Conservation (phyloP, 2,888 invertebrate species). For the Sialis lutaria region DNA sequence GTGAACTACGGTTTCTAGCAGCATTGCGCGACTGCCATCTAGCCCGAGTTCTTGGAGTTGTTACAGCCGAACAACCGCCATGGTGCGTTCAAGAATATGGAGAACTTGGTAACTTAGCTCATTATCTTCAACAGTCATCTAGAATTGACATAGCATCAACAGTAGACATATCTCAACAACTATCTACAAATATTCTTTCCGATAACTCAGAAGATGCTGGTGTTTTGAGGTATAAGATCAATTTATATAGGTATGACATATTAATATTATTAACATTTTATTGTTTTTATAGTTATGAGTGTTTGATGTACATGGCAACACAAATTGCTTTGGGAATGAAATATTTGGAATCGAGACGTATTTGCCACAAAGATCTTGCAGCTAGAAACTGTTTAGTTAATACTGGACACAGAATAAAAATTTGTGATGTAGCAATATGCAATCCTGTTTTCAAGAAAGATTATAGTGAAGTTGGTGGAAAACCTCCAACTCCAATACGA, state of each 20-base stretch:
- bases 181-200: not conserved
- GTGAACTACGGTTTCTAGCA: constrained; percentile 51
- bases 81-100: constrained; percentile 59
- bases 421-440: constrained; percentile 44
- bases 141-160: constrained; percentile 4
- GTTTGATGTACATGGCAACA: constrained; percentile 51
- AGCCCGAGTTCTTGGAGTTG: constrained; percentile 42
- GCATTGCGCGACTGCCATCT: constrained; percentile 48
- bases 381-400: constrained; percentile 46
- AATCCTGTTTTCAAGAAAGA: constrained; percentile 42
- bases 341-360: constrained; percentile 59
- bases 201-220: constrained; percentile 22
- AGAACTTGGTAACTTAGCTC: constrained; percentile 55
- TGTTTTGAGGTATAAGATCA: constrained; percentile 1
- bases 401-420: constrained; percentile 39
- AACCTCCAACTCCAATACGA: constrained; percentile 40
- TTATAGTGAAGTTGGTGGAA: constrained; percentile 42
- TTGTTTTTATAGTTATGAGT: constrained; percentile 36
- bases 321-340: constrained; percentile 68
- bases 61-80: constrained; percentile 37
- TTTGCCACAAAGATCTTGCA: constrained; percentile 64
- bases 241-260: not conserved
- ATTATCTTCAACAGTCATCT: constrained; percentile 32
- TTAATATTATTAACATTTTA: too few species aligned
- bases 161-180: not conserved